These are phyloP conservation scores for Ceuthmochares aereus DNA, from an alignment of 2,113 vertebrate genomes.

Conservation along the genomic window DNA sequence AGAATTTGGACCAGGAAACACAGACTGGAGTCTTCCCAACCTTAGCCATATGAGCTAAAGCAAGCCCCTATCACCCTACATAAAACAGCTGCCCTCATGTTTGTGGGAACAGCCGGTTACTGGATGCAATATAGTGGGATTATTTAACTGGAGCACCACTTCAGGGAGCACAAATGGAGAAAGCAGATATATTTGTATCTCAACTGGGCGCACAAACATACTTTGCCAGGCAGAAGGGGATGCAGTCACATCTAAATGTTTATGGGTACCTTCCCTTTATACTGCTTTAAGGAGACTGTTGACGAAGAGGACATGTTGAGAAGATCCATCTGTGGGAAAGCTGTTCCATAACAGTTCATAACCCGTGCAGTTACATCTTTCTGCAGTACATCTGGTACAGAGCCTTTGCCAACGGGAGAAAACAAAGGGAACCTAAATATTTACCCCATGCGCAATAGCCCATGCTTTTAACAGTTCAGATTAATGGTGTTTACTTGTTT, in stretches of 20 bases:
- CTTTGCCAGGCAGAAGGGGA: background rate
- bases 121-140: background rate
- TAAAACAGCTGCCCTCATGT: background rate
- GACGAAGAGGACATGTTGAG: background rate
- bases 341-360: background rate
- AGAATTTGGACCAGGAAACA: background rate
- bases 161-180: background rate
- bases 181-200: background rate
- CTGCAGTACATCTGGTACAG: background rate
- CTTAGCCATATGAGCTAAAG: background rate
- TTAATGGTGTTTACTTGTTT: background rate
- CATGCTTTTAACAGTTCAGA: background rate
- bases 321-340: background rate
- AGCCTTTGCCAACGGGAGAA: background rate
- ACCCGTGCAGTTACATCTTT: background rate
- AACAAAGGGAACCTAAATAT: background rate
- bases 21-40: background rate
- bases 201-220: rapidly evolving
- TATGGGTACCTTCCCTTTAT: background rate
- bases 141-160: background rate
- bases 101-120: background rate
- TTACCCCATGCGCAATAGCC: background rate
- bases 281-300: background rate
- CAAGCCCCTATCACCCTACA: background rate
- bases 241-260: background rate